phyloP scores from a whole-genome alignment of 1,140 invertebrate genomes.

The Microplitis mediator region DNA sequence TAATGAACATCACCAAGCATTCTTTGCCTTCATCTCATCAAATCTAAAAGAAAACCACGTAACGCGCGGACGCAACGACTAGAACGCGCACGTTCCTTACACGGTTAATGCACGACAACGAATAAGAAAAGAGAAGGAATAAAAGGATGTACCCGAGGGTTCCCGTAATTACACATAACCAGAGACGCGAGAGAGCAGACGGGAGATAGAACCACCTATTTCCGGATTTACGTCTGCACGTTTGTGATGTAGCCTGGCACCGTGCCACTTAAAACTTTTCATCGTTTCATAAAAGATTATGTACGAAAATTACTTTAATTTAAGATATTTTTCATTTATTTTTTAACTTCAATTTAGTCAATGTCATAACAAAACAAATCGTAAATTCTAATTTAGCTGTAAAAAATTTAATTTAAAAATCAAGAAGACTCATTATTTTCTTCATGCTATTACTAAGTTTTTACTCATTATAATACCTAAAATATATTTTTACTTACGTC shows the following conservation, averaged over 20 bases:
- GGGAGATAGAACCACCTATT: constrained; percentile 25
- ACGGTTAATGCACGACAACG: constrained; percentile 19
- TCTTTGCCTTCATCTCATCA: neutral
- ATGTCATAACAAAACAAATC: too few relatives aligned
- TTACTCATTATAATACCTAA: too few relatives aligned
- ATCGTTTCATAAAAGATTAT: neutral
- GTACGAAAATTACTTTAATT: neutral
- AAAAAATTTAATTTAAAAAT: neutral
- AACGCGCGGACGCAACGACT: constrained; percentile 5
- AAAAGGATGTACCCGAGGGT: constrained; percentile 10
- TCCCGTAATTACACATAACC: constrained; percentile 17
- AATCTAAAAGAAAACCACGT: neutral
- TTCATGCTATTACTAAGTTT: too few relatives aligned
- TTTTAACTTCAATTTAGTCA: neutral
- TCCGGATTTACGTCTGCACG: constrained; percentile 16
- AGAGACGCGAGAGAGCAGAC: constrained; percentile 13
- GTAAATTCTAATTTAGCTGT: too few relatives aligned
- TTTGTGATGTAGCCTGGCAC: neutral
- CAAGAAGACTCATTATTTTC: too few relatives aligned
- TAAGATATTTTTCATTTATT: neutral
- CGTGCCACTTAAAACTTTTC: constrained; percentile 2
- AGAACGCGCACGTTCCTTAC: constrained; percentile 10
- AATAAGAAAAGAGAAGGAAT: neutral
- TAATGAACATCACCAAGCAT: neutral
- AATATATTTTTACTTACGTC: too few relatives aligned